Conservation (phyloP, 2,113 vertebrate species). For the Catagonus wagneri region DNA sequence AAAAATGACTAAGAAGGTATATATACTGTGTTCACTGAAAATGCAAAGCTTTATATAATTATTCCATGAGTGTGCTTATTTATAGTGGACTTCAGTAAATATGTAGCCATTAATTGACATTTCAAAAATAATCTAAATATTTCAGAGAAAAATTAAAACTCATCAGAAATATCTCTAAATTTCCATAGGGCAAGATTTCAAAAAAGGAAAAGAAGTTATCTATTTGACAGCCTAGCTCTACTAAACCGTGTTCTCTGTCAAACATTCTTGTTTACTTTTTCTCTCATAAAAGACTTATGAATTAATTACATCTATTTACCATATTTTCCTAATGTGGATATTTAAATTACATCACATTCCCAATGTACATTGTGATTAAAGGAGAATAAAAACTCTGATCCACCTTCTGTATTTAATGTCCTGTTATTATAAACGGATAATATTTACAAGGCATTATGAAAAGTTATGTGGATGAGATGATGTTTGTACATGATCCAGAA, state of each 20-base stretch:
- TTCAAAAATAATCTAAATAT: neutral
- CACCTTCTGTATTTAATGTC: neutral
- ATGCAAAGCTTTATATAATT: neutral
- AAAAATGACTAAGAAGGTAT: neutral
- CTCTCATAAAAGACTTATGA: neutral
- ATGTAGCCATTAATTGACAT: neutral
- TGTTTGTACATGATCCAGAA: neutral
- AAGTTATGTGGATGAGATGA: neutral
- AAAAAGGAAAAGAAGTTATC: constrained; percentile 5
- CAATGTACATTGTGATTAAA: neutral
- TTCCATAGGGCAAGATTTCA: neutral
- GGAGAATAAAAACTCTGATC: constrained; percentile 17
- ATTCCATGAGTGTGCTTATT: neutral
- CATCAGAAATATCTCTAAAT: neutral
- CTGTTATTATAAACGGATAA: neutral
- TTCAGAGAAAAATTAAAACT: neutral
- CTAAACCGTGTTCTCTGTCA: constrained; percentile 9
- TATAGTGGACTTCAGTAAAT: neutral
- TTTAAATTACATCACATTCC: constrained; percentile 16
- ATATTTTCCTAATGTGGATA: constrained; percentile 35
- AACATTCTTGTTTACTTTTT: constrained; percentile 45
- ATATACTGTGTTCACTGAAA: neutral
- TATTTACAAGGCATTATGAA: constrained; percentile 15
- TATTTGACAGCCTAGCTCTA: neutral
- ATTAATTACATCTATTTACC: constrained; percentile 43